These are phyloP conservation scores for Amitus sp. DNA, from an alignment of 2,888 invertebrate genomes.

Conservation along the genomic window DNA sequence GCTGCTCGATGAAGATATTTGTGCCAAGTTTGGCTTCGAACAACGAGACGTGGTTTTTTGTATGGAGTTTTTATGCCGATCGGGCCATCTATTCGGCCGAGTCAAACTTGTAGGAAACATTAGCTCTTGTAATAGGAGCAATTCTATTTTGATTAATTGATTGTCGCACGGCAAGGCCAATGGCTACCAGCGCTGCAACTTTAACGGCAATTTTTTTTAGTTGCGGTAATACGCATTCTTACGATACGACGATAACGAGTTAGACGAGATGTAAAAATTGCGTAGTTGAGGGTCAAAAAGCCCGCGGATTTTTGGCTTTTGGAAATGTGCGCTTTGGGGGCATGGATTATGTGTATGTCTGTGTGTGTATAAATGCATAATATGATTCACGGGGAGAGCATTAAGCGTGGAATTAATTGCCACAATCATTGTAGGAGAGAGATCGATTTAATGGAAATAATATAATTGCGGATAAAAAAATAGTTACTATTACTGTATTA, in stretches of 20 bases:
- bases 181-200: constrained; percentile 14
- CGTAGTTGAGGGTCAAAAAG: constrained; percentile 18
- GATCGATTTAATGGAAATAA: too few species aligned
- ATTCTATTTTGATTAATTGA: constrained; percentile 27
- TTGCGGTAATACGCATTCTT: constrained; percentile 25
- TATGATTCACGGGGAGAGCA: too few species aligned
- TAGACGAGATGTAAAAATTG: too few species aligned
- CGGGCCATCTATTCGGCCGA: constrained; percentile 17
- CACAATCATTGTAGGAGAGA: too few species aligned
- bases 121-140: constrained; percentile 13
- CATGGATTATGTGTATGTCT: constrained; percentile 6
- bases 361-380: constrained; percentile 28
- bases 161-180: constrained; percentile 24
- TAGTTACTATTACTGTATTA: constrained; percentile 63
- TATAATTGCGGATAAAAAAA: constrained; percentile 58
- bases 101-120: constrained; percentile 23
- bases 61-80: constrained; percentile 23
- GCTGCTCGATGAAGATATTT: too few species aligned
- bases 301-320: constrained; percentile 10
- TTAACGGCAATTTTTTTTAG: constrained; percentile 29
- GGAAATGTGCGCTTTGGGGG: neutral
- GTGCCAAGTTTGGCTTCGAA: constrained; percentile 34
- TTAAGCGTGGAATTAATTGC: too few species aligned
- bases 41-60: constrained; percentile 34
- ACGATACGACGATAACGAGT: too few species aligned